Evolutionary conservation across 1,140 invertebrate species (phyloP).

Genomic region (Panagrolaimus sp.): DNA sequence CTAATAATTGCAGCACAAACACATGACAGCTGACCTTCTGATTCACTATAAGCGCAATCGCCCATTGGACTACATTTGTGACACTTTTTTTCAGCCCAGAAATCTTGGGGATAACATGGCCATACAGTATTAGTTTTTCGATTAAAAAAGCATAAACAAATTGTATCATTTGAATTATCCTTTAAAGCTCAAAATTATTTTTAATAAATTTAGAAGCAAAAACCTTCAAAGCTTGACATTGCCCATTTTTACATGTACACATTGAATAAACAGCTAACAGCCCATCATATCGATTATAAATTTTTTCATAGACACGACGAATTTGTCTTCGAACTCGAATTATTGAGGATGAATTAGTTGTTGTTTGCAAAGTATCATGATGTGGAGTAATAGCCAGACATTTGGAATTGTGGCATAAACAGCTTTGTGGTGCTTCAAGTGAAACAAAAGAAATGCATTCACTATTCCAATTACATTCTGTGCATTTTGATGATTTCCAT

Average conservation of each 20-base stretch:
- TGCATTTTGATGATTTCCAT: background rate
- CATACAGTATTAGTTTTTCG: conserved; percentile 51
- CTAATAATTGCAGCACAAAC: conserved; percentile 48
- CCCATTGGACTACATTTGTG: conserved; percentile 42
- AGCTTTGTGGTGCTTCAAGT: background rate
- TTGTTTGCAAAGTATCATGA: background rate
- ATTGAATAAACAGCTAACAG: conserved; percentile 41
- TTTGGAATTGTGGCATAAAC: background rate
- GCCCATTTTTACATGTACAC: conserved; percentile 25
- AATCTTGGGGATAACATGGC: conserved; percentile 46
- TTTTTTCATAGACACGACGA: conserved; percentile 35
- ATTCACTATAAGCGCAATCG: conserved; percentile 42
- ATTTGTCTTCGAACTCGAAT: conserved; percentile 17
- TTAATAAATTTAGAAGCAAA: background rate
- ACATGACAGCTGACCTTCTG: conserved; percentile 41
- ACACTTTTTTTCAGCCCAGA: conserved; percentile 47
- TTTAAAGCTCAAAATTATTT: no score
- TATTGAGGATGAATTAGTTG: no score
- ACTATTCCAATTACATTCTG: conserved; percentile 9
- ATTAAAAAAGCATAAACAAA: conserved; percentile 56
- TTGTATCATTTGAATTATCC: conserved; percentile 15
- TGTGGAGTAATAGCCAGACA: conserved; percentile 9
- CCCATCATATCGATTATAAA: conserved; percentile 35
- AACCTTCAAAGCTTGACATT: conserved; percentile 2
- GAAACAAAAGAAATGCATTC: background rate